phyloP scores from a whole-genome alignment of 2,888 invertebrate genomes.

The Plemyria rubiginata region DNA sequence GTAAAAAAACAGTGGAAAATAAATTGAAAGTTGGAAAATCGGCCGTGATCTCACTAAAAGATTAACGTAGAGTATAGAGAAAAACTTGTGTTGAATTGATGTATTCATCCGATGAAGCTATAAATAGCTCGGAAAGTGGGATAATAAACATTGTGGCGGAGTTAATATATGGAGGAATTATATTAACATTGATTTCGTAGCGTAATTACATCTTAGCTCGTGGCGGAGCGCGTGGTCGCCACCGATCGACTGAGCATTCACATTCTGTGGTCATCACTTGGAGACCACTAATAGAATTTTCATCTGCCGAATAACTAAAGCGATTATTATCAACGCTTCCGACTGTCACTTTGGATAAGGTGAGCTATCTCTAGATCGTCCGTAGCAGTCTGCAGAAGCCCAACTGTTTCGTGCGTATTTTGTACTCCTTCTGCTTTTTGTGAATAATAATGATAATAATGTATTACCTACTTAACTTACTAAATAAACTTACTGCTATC shows the following conservation, averaged over 20 bases:
- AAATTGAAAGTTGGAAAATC: too few relatives aligned
- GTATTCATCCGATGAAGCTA: constrained; percentile 6
- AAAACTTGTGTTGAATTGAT: not conserved
- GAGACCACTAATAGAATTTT: not conserved
- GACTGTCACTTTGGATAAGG: too few relatives aligned
- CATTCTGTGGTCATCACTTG: not conserved
- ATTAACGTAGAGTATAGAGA: not conserved
- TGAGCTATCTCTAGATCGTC: too few relatives aligned
- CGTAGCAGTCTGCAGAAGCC: too few relatives aligned
- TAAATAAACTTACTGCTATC: too few relatives aligned
- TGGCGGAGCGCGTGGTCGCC: not conserved
- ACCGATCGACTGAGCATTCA: not conserved
- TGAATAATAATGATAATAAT: too few relatives aligned
- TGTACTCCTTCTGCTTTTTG: too few relatives aligned
- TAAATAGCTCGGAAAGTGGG: constrained; percentile 14
- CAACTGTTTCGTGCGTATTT: too few relatives aligned
- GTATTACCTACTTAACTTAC: too few relatives aligned
- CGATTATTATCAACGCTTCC: too few relatives aligned
- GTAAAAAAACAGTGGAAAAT: too few relatives aligned
- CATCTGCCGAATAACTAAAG: too few relatives aligned
- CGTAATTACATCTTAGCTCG: constrained; percentile 14
- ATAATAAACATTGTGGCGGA: constrained; percentile 13
- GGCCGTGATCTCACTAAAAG: not conserved
- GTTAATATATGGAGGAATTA: constrained; percentile 20
- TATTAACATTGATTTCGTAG: constrained; percentile 24